phyloP scores from a whole-genome alignment of 2,113 vertebrate species.

The Oreotrochilus melanogaster region DNA sequence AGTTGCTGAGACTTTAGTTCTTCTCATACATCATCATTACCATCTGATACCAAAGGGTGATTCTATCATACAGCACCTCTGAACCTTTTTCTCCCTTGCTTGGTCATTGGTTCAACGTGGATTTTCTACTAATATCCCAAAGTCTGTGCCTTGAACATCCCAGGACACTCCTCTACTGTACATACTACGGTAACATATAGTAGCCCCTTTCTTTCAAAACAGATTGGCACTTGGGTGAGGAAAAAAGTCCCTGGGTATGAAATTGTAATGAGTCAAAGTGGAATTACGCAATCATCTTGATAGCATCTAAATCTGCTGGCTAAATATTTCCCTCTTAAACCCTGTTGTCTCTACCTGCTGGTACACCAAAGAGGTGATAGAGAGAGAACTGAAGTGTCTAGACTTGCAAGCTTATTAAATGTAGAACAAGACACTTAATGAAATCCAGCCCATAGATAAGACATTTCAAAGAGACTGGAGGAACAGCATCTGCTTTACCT shows the following conservation, averaged over 20 bases:
- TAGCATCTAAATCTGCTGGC: slow-evolving; percentile 63
- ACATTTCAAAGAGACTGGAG: slow-evolving; percentile 50
- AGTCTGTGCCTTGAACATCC: background rate
- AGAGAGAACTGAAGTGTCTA: slow-evolving; percentile 59
- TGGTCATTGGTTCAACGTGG: fast-evolving
- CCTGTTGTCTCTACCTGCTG: slow-evolving; percentile 61
- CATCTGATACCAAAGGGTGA: fast-evolving
- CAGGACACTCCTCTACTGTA: background rate
- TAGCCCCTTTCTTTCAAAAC: background rate
- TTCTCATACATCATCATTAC: fast-evolving
- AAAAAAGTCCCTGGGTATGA: slow-evolving; percentile 17
- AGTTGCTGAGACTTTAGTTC: background rate
- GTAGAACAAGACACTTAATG: slow-evolving; percentile 56
- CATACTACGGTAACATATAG: background rate
- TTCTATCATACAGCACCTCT: background rate
- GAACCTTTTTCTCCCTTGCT: background rate
- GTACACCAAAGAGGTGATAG: slow-evolving; percentile 39
- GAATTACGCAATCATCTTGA: slow-evolving; percentile 36
- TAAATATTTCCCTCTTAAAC: slow-evolving; percentile 57
- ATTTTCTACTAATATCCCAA: background rate
- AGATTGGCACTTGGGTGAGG: background rate
- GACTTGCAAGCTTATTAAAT: slow-evolving; percentile 69
- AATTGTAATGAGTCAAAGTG: slow-evolving; percentile 43
- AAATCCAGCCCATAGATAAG: slow-evolving; percentile 67
- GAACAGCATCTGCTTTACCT: slow-evolving; percentile 64